Evolutionary conservation across 2,113 vertebrate genomes (phyloP).

Genomic region (Poecilia latipinna): DNA sequence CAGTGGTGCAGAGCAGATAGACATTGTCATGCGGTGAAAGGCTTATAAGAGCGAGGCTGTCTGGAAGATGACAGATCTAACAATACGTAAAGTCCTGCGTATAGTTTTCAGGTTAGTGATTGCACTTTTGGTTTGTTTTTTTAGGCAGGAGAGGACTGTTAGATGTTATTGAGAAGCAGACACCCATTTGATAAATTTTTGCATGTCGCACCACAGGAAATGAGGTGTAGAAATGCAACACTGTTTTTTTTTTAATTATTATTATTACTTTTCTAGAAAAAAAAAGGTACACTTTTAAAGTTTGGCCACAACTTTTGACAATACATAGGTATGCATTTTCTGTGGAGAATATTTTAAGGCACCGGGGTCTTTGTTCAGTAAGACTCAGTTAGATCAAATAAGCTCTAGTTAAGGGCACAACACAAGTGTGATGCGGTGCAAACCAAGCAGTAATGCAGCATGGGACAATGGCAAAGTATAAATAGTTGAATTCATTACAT

Average conservation of each 20-base stretch:
- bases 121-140: background rate
- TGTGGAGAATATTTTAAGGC: background rate
- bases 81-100: slow-evolving; percentile 3
- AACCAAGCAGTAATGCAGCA: slow-evolving; percentile 15
- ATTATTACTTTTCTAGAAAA: too few species aligned
- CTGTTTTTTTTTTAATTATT: too few species aligned
- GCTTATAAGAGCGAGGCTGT: slow-evolving; percentile 30
- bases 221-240: too few species aligned
- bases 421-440: too few species aligned
- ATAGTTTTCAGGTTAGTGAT: slow-evolving; percentile 5
- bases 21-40: slow-evolving; percentile 31
- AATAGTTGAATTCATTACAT: slow-evolving; percentile 16
- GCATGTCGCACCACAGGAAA: too few species aligned
- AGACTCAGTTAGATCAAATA: background rate
- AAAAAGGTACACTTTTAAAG: too few species aligned
- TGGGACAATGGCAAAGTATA: slow-evolving; percentile 16
- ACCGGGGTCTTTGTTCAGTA: background rate
- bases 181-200: too few species aligned
- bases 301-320: too few species aligned
- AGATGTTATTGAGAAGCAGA: background rate
- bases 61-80: slow-evolving; percentile 33
- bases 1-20: slow-evolving; percentile 21
- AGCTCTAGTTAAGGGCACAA: background rate
- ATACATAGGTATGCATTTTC: background rate
- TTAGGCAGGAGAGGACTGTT: background rate